Conservation (phyloP, 2,113 vertebrate species). For the Oreochromis aureus region DNA sequence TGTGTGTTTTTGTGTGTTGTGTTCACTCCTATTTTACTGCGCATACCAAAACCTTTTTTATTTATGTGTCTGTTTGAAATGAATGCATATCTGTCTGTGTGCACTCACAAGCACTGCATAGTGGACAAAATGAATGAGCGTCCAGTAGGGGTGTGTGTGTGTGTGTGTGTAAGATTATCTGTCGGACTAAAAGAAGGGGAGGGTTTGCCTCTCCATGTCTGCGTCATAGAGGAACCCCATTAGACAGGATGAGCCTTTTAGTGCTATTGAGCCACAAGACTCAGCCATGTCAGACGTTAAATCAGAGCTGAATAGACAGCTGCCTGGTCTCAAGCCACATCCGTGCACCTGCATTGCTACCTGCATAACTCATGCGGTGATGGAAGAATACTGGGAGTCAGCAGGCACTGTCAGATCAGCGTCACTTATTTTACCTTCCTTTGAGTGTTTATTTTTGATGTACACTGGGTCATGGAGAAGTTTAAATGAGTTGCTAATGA, state of each 20-base stretch:
- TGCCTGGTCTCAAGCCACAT: constrained; percentile 18
- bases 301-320: constrained; percentile 59
- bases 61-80: neutral
- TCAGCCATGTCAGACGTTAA: constrained; percentile 55
- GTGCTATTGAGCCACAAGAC: constrained; percentile 66
- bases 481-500: neutral
- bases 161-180: constrained; percentile 18
- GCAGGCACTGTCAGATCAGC: neutral
- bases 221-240: constrained; percentile 71
- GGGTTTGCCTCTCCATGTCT: constrained; percentile 37
- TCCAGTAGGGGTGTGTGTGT: constrained; percentile 18
- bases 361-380: neutral
- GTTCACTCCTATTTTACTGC: neutral
- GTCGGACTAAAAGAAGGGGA: constrained; percentile 28
- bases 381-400: neutral
- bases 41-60: neutral
- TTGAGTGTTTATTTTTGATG: neutral
- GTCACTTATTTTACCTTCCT: neutral
- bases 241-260: constrained; percentile 73
- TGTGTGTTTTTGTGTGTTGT: neutral
- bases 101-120: neutral
- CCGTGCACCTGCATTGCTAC: neutral
- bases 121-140: constrained; percentile 6
- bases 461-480: neutral
- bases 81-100: neutral